Evolutionary conservation across 2,888 invertebrate species (phyloP), one percentile per base, ranked within the genome.

Genomic region (Trichopoda pennipes): DNA sequence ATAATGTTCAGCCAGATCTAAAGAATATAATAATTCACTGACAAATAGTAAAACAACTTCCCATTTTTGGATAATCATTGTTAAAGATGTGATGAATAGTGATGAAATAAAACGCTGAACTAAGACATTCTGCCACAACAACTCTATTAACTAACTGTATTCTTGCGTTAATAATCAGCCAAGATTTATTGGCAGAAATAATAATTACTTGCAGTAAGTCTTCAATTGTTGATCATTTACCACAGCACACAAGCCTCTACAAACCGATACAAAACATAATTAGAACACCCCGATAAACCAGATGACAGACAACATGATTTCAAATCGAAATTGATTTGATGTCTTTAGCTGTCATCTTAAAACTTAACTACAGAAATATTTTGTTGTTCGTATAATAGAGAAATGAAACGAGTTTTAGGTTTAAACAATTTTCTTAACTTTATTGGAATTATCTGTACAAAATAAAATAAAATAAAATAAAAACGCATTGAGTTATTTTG

Each of bases 121-220:
- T n/a, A 28, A 63, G 21, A 53, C 10, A 72, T 35, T 72, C 58
- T 53, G 47, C 44, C 49, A 55, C 53, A 79, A 79, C 79, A 79
- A 79, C 73, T 79, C 79, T 61, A 79, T 79, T 38, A 7, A 38
- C 35, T 73, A 73, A 79, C 73, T 79, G 53, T 55, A 56, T 72
- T 60, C 32, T 56, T 9, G 35, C 38, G 28, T 7, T 28, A 68
- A 32, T 66, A 66, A 73, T 73, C 73, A 73, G 66, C 53, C 60
- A 73, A 61, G 66, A 79, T 17, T 73, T 79, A 73, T 79, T 79
- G 73, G 60, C 73, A 79, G 51, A 73, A 79, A 79, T 73, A 72
- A 73, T 73, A 61, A 79, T 73, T 79, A 73, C 78, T 69, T 69
- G 32, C 53, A 32, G 12, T 61, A 73, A 35, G 44, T 73, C 55